Percentiles rank a stretch among this genome's conserved stretches.
Conservation (phyloP, 2,113 vertebrate species). For the Nannobrachium achirus region DNA sequence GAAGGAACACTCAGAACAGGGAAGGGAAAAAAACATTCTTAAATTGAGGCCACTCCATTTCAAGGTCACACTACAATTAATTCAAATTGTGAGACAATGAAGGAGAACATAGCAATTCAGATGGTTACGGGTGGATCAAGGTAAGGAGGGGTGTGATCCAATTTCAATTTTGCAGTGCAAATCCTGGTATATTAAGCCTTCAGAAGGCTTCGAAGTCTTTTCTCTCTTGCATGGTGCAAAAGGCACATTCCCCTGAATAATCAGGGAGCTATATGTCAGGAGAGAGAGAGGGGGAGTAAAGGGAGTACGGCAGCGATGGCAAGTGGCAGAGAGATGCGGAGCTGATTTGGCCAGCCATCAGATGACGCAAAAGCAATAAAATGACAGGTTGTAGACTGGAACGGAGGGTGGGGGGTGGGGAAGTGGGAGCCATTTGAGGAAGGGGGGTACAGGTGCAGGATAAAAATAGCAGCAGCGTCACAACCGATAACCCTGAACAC, state of each 20-base stretch:
- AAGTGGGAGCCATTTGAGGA: not conserved
- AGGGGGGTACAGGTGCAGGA: not conserved
- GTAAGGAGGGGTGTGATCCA: not conserved
- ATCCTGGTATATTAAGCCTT: slow-evolving; percentile 5
- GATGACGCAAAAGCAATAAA: not conserved
- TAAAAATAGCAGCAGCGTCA: not conserved
- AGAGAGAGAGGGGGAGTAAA: not conserved
- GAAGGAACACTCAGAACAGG: not conserved
- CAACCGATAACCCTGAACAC: not conserved
- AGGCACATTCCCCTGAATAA: not conserved
- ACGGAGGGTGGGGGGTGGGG: not conserved
- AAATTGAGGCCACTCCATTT: not conserved
- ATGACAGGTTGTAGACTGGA: not conserved
- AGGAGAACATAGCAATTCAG: not conserved
- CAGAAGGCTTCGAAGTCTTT: not conserved
- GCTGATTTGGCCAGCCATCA: not conserved
- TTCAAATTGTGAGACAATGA: not conserved
- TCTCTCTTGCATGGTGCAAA: not conserved
- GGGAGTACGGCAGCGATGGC: too few relatives aligned
- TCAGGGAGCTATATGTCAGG: not conserved
- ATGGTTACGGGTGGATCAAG: not conserved
- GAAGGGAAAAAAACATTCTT: not conserved
- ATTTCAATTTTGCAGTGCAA: slow-evolving; percentile 10
- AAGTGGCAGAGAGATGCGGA: not conserved
- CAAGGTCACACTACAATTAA: not conserved